These are phyloP conservation scores for Tenebrosternarchus preto DNA, from an alignment of 2,113 vertebrate species.

Conservation along the genomic window DNA sequence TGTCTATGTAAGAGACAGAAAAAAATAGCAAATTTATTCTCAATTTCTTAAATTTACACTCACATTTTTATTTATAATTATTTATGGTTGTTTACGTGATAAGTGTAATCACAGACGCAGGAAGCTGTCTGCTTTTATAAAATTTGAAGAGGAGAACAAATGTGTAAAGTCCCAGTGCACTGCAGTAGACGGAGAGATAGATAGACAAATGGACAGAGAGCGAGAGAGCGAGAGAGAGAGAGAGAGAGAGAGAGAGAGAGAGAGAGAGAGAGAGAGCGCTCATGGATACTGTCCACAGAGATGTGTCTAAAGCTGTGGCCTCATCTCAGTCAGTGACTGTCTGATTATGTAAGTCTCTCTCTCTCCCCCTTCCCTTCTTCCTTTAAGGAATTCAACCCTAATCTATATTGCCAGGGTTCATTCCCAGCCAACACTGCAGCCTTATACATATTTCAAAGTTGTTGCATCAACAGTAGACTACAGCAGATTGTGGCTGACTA, in stretches of 20 bases:
- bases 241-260: conserved; percentile 24
- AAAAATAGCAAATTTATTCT: too few relatives aligned
- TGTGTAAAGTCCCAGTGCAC: not conserved
- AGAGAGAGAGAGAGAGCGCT: conserved; percentile 5
- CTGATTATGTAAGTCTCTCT: conserved; percentile 52
- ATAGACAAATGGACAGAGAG: too few relatives aligned
- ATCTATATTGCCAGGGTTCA: conserved; percentile 28
- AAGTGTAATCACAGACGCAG: too few relatives aligned
- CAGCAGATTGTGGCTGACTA: conserved; percentile 70
- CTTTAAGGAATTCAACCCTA: not conserved
- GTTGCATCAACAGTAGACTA: conserved; percentile 61
- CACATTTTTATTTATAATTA: too few relatives aligned
- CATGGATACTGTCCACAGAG: conserved; percentile 5
- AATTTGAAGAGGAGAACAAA: not conserved
- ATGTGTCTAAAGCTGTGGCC: conserved; percentile 41
- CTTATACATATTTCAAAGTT: conserved; percentile 60
- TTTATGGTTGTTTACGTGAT: too few relatives aligned
- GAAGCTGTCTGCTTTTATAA: too few relatives aligned
- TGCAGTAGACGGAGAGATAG: not conserved
- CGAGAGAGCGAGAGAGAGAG: conserved; percentile 19
- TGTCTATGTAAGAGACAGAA: too few relatives aligned
- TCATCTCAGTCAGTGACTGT: conserved; percentile 34
- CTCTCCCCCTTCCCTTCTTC: not conserved
- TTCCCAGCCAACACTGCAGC: conserved; percentile 33
- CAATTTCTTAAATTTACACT: too few relatives aligned